phyloP scores from a whole-genome alignment of 1,140 invertebrate genomes.

The Lycorma delicatula region DNA sequence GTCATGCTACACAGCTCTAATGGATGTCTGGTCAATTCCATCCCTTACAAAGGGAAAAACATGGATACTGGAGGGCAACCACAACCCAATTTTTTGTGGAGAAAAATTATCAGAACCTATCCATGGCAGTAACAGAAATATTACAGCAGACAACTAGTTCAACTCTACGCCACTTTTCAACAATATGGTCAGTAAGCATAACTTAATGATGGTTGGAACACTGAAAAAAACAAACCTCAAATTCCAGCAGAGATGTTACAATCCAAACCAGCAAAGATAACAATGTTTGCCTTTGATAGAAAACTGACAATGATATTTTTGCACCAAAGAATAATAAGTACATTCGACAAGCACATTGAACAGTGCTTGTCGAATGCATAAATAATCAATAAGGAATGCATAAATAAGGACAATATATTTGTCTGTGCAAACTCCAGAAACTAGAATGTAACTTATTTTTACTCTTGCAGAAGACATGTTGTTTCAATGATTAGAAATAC shows the following conservation, averaged over 20 bases:
- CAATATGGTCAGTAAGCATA: too few species aligned
- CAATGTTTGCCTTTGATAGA: neutral
- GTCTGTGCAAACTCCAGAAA: too few species aligned
- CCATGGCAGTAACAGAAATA: neutral
- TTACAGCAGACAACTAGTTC: neutral
- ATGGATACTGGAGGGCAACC: neutral
- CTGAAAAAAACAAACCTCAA: neutral
- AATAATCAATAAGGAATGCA: too few species aligned
- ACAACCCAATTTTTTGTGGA: neutral
- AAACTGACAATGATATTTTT: neutral
- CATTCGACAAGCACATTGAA: too few species aligned
- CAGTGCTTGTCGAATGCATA: too few species aligned
- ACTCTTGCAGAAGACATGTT: too few species aligned
- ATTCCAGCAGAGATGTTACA: neutral
- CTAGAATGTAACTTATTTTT: too few species aligned
- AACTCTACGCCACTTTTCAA: too few species aligned
- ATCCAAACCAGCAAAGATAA: neutral
- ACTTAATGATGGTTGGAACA: neutral
- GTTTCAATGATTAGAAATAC: too few species aligned
- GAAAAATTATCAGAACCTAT: neutral
- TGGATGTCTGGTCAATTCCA: conserved; percentile 27
- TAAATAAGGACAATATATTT: too few species aligned
- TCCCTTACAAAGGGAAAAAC: conserved; percentile 28
- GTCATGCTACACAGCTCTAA: conserved; percentile 29
- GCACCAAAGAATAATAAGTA: too few species aligned